Evolutionary conservation across 2,888 invertebrate genomes (phyloP).

Genomic region (Latrodectus elegans): DNA sequence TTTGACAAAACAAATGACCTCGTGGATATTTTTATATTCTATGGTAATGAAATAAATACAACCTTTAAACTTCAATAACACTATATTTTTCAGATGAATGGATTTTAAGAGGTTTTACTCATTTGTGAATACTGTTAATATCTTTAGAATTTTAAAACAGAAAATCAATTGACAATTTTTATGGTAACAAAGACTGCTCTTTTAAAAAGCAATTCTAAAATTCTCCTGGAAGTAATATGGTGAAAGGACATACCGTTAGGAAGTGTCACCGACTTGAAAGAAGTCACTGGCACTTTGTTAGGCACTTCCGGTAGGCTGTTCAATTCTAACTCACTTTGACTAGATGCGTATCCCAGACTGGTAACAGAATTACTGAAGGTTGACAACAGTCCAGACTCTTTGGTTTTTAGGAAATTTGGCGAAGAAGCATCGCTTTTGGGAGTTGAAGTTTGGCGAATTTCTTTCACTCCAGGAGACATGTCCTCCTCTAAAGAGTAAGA

Average conservation of each 20-base stretch:
- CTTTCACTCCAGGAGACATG: constrained; percentile 47
- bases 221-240: too few species aligned
- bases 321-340: constrained; percentile 65
- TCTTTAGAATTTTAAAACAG: too few species aligned
- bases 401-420: constrained; percentile 9
- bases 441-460: constrained; percentile 41
- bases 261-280: constrained; percentile 45
- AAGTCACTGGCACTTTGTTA: constrained; percentile 55
- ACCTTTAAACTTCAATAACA: too few species aligned
- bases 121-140: too few species aligned
- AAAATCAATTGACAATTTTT: too few species aligned
- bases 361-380: constrained; percentile 58
- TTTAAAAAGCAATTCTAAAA: too few species aligned
- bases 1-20: too few species aligned
- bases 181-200: too few species aligned
- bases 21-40: too few species aligned
- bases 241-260: constrained; percentile 35
- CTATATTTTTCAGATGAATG: too few species aligned
- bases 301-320: constrained; percentile 19
- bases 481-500: constrained; percentile 59
- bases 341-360: constrained; percentile 60
- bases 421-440: constrained; percentile 31
- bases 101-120: too few species aligned
- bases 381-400: constrained; percentile 33
- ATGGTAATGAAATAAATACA: too few species aligned